Evolutionary conservation across 1,140 invertebrate genomes (phyloP).

Genomic region (Brachionus paranguensis): DNA sequence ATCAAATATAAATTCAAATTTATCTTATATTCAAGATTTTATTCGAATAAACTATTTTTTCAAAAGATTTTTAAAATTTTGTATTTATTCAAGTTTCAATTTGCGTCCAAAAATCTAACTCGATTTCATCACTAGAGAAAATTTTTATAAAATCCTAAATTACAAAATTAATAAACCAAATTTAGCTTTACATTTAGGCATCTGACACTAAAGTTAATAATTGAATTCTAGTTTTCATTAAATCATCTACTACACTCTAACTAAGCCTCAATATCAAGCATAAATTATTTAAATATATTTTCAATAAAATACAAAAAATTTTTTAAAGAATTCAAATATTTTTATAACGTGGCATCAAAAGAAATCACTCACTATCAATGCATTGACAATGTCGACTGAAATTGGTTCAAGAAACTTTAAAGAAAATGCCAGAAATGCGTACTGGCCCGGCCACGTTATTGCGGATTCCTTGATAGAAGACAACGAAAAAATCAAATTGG

Average conservation of each 20-base stretch:
- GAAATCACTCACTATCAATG: neutral
- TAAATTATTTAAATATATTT: neutral
- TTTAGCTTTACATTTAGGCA: neutral
- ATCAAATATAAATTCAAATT: too few species aligned
- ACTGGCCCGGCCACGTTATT: slow-evolving; percentile 34
- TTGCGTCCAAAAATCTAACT: too few species aligned
- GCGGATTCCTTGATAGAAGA: slow-evolving; percentile 15
- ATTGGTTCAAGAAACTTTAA: neutral
- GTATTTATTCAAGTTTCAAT: too few species aligned
- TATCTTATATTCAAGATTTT: too few species aligned
- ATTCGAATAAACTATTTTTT: too few species aligned
- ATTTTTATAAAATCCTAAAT: too few species aligned
- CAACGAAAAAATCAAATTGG: neutral
- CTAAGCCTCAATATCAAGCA: neutral
- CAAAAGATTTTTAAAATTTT: too few species aligned
- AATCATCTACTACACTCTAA: neutral
- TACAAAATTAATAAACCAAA: neutral
- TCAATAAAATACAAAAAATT: neutral
- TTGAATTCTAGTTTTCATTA: neutral
- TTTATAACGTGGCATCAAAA: neutral
- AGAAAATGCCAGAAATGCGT: neutral
- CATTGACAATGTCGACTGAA: neutral
- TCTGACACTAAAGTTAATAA: neutral
- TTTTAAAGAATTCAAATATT: neutral
- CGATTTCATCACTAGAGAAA: too few species aligned